These are phyloP conservation scores for Bombus ignitus DNA, from an alignment of 1,140 invertebrate genomes.

Conservation along the genomic window DNA sequence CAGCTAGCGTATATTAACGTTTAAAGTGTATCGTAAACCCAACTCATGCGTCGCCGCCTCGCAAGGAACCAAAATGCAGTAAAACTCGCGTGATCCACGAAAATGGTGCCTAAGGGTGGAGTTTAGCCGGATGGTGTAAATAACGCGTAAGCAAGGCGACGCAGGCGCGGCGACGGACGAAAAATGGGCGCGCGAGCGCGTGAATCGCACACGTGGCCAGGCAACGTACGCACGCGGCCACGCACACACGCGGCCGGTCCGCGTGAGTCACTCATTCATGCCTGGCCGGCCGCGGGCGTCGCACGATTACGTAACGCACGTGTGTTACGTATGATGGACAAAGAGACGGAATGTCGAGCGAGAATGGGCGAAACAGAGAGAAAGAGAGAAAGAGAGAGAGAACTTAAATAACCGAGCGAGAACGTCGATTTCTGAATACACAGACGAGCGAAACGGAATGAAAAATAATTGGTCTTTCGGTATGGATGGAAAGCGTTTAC, in stretches of 20 bases:
- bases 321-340: slow-evolving; percentile 37
- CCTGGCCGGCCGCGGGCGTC: slow-evolving; percentile 64
- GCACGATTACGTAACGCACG: slow-evolving; percentile 64
- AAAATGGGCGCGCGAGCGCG: slow-evolving; percentile 21
- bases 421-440: slow-evolving; percentile 40
- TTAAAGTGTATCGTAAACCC: too few relatives aligned
- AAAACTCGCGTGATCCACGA: too few relatives aligned
- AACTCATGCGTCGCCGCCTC: too few relatives aligned
- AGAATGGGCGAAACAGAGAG: slow-evolving; percentile 25
- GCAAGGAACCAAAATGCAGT: too few relatives aligned
- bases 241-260: slow-evolving; percentile 37
- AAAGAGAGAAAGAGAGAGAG: slow-evolving; percentile 36
- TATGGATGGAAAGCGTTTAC: slow-evolving; percentile 14
- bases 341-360: slow-evolving; percentile 27
- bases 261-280: slow-evolving; percentile 73
- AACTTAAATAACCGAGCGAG: slow-evolving; percentile 62
- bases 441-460: neutral
- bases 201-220: slow-evolving; percentile 36
- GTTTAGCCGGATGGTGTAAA: neutral
- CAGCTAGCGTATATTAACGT: too few relatives aligned
- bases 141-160: neutral
- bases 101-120: neutral
- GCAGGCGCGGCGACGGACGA: slow-evolving; percentile 1
- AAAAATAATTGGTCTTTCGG: slow-evolving; percentile 6
- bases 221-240: slow-evolving; percentile 36